Evolutionary conservation across 2,113 vertebrate genomes (phyloP).

Genomic region (Ageneiosus marmoratus): DNA sequence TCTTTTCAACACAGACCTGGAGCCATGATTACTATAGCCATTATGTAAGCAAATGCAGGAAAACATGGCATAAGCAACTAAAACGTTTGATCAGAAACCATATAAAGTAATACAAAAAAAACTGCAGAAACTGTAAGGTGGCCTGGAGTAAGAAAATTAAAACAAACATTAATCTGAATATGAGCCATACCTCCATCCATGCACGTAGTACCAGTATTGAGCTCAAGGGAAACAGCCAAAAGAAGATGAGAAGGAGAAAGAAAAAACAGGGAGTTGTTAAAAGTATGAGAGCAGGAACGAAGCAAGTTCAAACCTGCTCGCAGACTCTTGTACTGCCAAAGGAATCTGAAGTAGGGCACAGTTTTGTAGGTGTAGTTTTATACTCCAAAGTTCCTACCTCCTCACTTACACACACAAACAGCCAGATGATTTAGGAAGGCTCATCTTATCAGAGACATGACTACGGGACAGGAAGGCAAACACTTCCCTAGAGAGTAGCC

Average conservation of each 20-base stretch:
- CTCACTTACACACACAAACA: conserved; percentile 9
- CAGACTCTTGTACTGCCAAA: not conserved
- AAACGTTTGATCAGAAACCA: not conserved
- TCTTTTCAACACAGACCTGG: not conserved
- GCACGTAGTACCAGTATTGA: not conserved
- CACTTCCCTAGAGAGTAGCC: conserved; percentile 27
- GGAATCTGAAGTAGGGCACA: conserved; percentile 44
- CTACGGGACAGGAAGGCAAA: conserved; percentile 52
- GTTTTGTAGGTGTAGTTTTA: conserved; percentile 8
- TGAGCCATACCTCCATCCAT: conserved; percentile 38
- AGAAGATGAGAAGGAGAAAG: not conserved
- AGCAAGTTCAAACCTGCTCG: conserved; percentile 62
- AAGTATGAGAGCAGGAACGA: conserved; percentile 12
- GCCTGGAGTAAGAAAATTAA: not conserved
- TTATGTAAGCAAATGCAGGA: not conserved
- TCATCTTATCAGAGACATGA: conserved; percentile 41
- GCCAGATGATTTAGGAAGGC: not conserved
- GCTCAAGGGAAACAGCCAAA: not conserved
- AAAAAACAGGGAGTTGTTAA: not conserved
- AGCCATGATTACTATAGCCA: not conserved
- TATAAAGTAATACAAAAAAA: not conserved
- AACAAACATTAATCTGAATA: not conserved
- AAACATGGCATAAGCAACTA: not conserved
- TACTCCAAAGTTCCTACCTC: not conserved
- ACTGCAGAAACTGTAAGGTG: too few species aligned